Evolutionary conservation across 1,140 invertebrate genomes (phyloP).

Genomic region (Melipona quadrifasciata): DNA sequence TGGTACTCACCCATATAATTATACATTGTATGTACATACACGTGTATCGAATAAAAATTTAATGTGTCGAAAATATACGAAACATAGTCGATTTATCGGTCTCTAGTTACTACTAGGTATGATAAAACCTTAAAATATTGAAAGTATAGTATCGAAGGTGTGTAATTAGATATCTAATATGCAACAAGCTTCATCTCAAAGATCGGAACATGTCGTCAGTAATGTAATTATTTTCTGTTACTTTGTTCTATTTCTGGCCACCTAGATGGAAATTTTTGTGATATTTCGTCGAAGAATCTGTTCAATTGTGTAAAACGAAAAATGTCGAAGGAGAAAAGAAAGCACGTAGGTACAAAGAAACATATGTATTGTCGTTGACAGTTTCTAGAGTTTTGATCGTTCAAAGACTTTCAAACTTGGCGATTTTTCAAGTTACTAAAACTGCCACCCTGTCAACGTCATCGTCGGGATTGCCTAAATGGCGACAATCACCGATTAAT

Average conservation of each 20-base stretch:
- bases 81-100: neutral
- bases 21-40: neutral
- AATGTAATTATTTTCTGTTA: neutral
- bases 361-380: too few species aligned
- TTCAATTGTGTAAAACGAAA: neutral
- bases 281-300: neutral
- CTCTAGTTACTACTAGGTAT: too few species aligned
- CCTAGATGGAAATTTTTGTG: neutral
- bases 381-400: neutral
- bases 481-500: constrained; percentile 69
- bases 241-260: neutral
- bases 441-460: constrained; percentile 47
- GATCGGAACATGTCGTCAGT: neutral
- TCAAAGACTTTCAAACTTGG: neutral
- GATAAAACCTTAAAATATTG: too few species aligned
- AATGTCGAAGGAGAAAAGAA: neutral
- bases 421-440: neutral
- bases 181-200: constrained; percentile 16
- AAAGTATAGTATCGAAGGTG: neutral
- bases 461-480: constrained; percentile 67
- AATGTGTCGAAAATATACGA: neutral
- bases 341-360: neutral
- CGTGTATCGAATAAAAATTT: neutral
- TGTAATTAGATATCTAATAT: neutral
- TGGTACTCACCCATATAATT: too few species aligned